These are phyloP conservation scores for Liposcelis brunnea DNA, from an alignment of 2,888 invertebrate species.

Conservation along the genomic window DNA sequence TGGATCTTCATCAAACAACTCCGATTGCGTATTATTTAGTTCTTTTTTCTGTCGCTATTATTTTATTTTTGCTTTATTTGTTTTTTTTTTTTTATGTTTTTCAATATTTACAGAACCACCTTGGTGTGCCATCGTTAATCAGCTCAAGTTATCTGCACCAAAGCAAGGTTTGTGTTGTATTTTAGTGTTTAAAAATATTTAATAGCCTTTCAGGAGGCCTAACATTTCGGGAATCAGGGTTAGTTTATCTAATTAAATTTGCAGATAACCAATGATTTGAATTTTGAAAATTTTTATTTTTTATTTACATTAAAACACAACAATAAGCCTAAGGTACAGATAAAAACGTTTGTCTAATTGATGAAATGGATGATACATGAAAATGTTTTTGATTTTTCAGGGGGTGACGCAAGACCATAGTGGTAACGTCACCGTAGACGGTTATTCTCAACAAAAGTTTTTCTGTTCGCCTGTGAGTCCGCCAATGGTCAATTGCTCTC, in stretches of 20 bases:
- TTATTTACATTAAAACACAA: too few relatives aligned
- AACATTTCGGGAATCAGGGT: conserved; percentile 7
- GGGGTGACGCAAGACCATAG: conserved; percentile 43
- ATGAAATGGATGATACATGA: background rate
- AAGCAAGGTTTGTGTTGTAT: conserved; percentile 46
- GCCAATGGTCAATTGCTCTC: background rate
- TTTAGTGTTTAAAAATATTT: conserved; percentile 18
- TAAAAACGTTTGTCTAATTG: background rate
- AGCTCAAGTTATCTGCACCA: conserved; percentile 68
- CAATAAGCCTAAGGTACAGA: background rate
- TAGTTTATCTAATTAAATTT: conserved; percentile 2
- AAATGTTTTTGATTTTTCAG: conserved; percentile 25
- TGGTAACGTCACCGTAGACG: conserved; percentile 29
- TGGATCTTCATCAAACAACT: conserved; percentile 13
- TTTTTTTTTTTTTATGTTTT: conserved; percentile 21
- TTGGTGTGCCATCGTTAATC: conserved; percentile 56
- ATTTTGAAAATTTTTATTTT: too few relatives aligned
- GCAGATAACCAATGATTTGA: too few relatives aligned
- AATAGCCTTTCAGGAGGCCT: conserved; percentile 7
- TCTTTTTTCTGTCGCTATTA: conserved; percentile 15
- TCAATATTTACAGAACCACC: conserved; percentile 62
- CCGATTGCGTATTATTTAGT: conserved; percentile 15
- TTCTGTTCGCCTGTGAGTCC: conserved; percentile 7
- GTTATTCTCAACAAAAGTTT: conserved; percentile 10
- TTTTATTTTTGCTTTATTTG: conserved; percentile 18